These are phyloP conservation scores for Lanistes nyassanus DNA, from an alignment of 1,140 invertebrate genomes.

Conservation along the genomic window DNA sequence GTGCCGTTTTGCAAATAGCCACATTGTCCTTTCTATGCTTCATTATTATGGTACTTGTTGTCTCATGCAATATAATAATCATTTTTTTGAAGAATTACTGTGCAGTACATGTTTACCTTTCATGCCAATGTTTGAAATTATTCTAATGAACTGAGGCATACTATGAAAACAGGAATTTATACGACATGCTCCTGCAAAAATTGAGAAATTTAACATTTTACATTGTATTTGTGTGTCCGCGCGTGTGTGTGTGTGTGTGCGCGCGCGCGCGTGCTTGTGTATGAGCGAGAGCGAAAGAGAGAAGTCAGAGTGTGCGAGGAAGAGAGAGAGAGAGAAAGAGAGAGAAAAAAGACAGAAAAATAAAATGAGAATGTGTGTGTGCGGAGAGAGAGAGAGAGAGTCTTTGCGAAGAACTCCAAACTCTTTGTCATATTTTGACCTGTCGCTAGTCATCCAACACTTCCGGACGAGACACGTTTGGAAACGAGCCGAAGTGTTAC, in stretches of 20 bases:
- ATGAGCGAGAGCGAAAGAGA: background rate
- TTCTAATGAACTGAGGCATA: background rate
- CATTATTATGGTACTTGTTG: too few relatives aligned
- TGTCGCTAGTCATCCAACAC: too few relatives aligned
- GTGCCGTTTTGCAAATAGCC: too few relatives aligned
- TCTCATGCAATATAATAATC: too few relatives aligned
- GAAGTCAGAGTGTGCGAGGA: background rate
- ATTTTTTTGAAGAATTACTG: too few relatives aligned
- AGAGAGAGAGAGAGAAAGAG: background rate
- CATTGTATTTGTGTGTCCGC: background rate
- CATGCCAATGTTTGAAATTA: background rate
- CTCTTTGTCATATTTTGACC: too few relatives aligned
- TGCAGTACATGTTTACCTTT: background rate
- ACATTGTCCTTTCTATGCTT: too few relatives aligned
- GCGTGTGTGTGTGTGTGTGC: background rate
- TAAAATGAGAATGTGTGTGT: background rate
- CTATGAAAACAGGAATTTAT: background rate
- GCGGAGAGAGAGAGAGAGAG: too few relatives aligned
- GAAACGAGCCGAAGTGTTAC: too few relatives aligned
- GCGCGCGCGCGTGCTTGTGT: background rate
- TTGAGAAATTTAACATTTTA: background rate
- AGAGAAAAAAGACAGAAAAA: background rate
- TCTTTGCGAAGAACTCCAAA: too few relatives aligned
- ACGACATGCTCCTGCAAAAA: background rate
- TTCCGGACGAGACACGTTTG: too few relatives aligned